Base-by-base conservation (phyloP, 2,113 vertebrate species). In the Odontesthes bonariensis region DNA sequence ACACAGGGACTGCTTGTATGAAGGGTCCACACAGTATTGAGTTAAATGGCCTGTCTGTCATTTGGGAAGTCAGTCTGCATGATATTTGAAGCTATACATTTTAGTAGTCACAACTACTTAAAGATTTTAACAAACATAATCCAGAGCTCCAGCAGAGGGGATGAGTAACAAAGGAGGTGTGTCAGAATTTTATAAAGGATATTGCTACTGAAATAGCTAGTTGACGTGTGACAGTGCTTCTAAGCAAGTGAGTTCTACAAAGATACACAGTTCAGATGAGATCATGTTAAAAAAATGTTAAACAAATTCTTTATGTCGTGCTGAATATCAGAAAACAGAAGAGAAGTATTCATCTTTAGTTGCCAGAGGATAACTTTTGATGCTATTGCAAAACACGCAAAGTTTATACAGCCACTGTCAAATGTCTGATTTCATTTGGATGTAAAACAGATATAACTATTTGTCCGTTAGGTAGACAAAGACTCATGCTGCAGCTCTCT, bases 1-100 rank as follows among this genome's bases (percentile, higher is more conserved):
- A 75, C 71, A 93, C 89, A 93, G 82, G 77, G 64, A 73, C 62
- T 67, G 63, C 75, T 91, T 93, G 91, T 93, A 66, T 75, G 52
- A 84, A 81, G 56, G 65, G 62, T 60, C 55, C 72, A 67, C 68
- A 66, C 46, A 53, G 74, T 58, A 23, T 61, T 64, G 58, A 61
- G 59, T 63, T 89, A 86, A 93, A 91, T 86, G 89, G 73, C 14
- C 56, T 53, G 61, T 38, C 84, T 92, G 85, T 91, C 79, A 84
- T 72, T 82, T 60, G 58, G 60, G 38, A 16, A 58, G 16, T 73
- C 57, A 70, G 69, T 69, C 73, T 79, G 35, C 67, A 71, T 51
- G 66, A 81, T 77, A 84, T 40, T 76, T n/a, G 32, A 14, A 53
- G 73, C 22, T 11, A 35, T 54, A 53, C 5, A 46, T 52, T 42